A percentile compares a stretch with the other conserved stretches of the same genome.
phyloP scores from a whole-genome alignment of 2,888 invertebrate genomes.

The Drosophila birchii region DNA sequence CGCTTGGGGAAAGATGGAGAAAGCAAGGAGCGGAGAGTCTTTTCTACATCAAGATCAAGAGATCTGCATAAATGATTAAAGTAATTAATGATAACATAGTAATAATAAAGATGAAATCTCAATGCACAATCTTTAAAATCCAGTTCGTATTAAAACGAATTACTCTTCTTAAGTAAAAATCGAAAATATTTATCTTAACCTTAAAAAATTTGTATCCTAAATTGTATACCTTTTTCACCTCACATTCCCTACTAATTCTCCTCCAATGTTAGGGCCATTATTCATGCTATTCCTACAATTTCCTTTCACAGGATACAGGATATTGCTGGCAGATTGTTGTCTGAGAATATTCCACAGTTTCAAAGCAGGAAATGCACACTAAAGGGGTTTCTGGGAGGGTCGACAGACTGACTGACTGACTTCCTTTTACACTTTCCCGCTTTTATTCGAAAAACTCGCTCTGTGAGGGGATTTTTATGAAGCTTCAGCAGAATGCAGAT shows the following conservation, averaged over 20 bases:
- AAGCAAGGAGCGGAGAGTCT: background rate
- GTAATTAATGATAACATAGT: background rate
- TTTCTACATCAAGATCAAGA: background rate
- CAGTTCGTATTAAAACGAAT: background rate
- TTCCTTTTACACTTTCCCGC: slow-evolving; percentile 52
- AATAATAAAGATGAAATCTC: background rate
- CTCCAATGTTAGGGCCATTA: slow-evolving; percentile 4
- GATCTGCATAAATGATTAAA: background rate
- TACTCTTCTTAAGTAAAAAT: background rate
- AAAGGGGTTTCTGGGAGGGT: slow-evolving; percentile 8
- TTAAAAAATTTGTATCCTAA: background rate
- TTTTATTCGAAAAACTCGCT: slow-evolving; percentile 44
- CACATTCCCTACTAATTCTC: background rate
- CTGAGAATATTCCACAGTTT: slow-evolving; percentile 24
- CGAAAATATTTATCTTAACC: background rate
- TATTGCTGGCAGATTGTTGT: slow-evolving; percentile 62
- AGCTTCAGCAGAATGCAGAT: slow-evolving; percentile 51
- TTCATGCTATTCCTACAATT: slow-evolving; percentile 9
- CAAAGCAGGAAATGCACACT: slow-evolving; percentile 19
- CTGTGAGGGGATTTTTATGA: slow-evolving; percentile 50
- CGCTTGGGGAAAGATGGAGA: slow-evolving; percentile 14
- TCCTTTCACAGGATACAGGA: slow-evolving; percentile 53
- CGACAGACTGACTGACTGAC: slow-evolving; percentile 9
- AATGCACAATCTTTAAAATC: background rate
- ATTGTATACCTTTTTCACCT: background rate